Evolutionary conservation across 2,888 invertebrate genomes (phyloP).

Genomic region (Spicauda simplicius): DNA sequence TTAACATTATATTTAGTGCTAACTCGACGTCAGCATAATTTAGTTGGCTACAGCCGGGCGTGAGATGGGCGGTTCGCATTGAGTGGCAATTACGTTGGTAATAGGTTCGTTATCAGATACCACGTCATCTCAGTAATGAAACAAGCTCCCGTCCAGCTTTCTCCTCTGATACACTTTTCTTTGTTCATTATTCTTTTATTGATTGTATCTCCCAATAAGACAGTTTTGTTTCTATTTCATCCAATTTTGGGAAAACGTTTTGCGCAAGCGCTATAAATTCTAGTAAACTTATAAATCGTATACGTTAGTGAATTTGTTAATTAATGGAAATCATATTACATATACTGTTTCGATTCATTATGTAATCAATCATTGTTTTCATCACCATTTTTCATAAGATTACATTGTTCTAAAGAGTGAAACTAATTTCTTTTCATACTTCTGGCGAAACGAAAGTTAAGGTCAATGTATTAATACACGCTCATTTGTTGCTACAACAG

Average conservation of each 20-base stretch:
- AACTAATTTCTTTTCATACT: too few relatives aligned
- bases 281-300: neutral
- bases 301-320: too few relatives aligned
- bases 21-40: conserved; percentile 33
- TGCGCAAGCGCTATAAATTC: neutral
- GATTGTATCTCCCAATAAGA: conserved; percentile 3
- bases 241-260: neutral
- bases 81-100: conserved; percentile 68
- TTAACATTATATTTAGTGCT: conserved; percentile 34
- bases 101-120: conserved; percentile 73
- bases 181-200: conserved; percentile 12
- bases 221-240: neutral
- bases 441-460: too few relatives aligned
- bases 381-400: too few relatives aligned
- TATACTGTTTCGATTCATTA: too few relatives aligned
- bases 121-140: conserved; percentile 67
- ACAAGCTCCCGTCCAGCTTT: conserved; percentile 55
- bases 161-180: conserved; percentile 46
- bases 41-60: conserved; percentile 31
- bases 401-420: too few relatives aligned
- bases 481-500: neutral
- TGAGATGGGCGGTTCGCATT: conserved; percentile 55
- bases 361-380: too few relatives aligned
- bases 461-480: too few relatives aligned
- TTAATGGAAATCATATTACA: too few relatives aligned